These are phyloP conservation scores for Kryptolebias ocellatus DNA, from an alignment of 2,797 vertebrate genomes.

Conservation along the genomic window DNA sequence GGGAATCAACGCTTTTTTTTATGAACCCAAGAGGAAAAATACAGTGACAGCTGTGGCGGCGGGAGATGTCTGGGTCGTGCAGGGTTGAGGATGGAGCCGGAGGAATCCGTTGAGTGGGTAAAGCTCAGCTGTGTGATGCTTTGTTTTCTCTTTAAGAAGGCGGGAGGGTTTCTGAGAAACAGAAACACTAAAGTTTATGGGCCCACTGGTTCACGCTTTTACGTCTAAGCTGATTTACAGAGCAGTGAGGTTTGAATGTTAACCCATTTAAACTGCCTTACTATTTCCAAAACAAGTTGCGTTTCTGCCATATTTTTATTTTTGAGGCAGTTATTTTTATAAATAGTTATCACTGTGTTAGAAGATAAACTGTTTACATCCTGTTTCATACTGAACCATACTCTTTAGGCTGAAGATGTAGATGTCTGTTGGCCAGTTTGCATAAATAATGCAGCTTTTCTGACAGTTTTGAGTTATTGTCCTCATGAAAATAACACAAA, in stretches of 20 bases:
- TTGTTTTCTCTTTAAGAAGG: constrained; percentile 22
- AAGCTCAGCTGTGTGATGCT: constrained; percentile 29
- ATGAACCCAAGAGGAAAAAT: constrained; percentile 54
- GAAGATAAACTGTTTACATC: background rate
- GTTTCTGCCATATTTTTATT: background rate
- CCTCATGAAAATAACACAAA: too few species aligned
- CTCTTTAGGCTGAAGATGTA: too few species aligned
- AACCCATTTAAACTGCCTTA: background rate
- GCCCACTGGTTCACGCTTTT: constrained; percentile 15
- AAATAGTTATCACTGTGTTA: too few species aligned
- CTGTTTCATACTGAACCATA: background rate
- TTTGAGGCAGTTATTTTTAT: background rate
- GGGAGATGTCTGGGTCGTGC: constrained; percentile 47
- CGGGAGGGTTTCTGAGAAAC: constrained; percentile 31
- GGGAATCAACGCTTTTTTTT: constrained; percentile 42
- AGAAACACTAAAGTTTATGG: constrained; percentile 49
- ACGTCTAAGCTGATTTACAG: constrained; percentile 29
- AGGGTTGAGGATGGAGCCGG: constrained; percentile 49
- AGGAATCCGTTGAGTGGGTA: constrained; percentile 53
- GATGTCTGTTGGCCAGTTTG: too few species aligned
- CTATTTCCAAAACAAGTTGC: background rate
- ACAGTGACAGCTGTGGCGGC: constrained; percentile 48
- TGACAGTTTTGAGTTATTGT: too few species aligned
- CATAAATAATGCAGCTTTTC: background rate
- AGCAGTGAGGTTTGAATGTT: constrained; percentile 3